Conservation (phyloP, 2,113 vertebrate species). For the Cathartes aura region DNA sequence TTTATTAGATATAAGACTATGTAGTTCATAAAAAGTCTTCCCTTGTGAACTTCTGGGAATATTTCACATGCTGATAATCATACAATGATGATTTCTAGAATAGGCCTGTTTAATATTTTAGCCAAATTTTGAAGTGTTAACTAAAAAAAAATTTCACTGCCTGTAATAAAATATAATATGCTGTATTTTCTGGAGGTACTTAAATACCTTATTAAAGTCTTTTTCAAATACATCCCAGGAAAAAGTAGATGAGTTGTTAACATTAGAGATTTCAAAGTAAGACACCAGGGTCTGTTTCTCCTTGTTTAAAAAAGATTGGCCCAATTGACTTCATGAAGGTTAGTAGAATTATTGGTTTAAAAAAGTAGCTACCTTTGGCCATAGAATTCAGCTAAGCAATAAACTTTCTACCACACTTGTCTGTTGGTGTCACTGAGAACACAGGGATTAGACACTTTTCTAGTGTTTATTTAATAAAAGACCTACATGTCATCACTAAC, state of each 20-base stretch:
- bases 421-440: neutral
- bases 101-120: neutral
- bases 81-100: neutral
- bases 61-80: neutral
- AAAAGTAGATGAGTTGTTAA: neutral
- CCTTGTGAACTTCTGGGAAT: neutral
- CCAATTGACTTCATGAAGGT: neutral
- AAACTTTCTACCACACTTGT: neutral
- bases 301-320: neutral
- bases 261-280: neutral
- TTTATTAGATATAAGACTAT: neutral
- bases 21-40: neutral
- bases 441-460: neutral
- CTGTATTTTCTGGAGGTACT: neutral
- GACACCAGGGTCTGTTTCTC: neutral
- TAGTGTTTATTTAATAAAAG: neutral
- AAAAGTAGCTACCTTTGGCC: neutral
- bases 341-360: neutral
- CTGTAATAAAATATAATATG: neutral
- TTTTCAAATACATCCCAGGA: neutral
- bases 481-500: neutral
- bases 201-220: neutral
- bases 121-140: neutral
- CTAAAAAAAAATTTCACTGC: neutral
- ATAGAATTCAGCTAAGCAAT: neutral